phyloP scores from a whole-genome alignment of 2,888 invertebrate genomes.

The Drosophila quasianomalipes region DNA sequence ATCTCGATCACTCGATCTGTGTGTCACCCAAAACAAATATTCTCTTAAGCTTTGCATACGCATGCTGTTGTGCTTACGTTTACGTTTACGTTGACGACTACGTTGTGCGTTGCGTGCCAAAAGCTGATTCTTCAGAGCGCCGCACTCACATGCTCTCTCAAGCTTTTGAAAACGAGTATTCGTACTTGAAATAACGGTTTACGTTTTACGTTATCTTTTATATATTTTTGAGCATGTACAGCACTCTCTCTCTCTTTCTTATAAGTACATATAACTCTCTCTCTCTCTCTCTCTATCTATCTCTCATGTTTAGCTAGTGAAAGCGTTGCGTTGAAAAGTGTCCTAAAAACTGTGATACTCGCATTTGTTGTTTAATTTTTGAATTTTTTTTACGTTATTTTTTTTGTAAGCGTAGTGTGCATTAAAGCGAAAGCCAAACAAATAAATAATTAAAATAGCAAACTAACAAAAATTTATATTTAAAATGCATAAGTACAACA shows the following conservation, averaged over 20 bases:
- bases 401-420: constrained; percentile 77
- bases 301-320: constrained; percentile 77
- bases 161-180: constrained; percentile 31
- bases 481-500: constrained; percentile 74
- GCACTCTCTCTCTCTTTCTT: constrained; percentile 61
- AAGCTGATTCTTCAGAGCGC: constrained; percentile 44
- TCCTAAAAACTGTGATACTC: constrained; percentile 68
- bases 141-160: constrained; percentile 40
- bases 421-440: constrained; percentile 72
- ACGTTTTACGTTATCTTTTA: constrained; percentile 64
- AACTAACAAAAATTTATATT: constrained; percentile 75
- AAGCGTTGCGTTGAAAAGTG: constrained; percentile 68
- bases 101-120: constrained; percentile 37
- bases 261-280: constrained; percentile 34
- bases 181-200: constrained; percentile 38
- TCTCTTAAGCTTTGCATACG: constrained; percentile 56
- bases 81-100: constrained; percentile 39
- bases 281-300: constrained; percentile 51
- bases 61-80: constrained; percentile 62
- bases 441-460: constrained; percentile 80
- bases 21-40: constrained; percentile 47
- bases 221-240: constrained; percentile 76
- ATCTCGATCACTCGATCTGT: constrained; percentile 54
- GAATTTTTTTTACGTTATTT: constrained; percentile 42
- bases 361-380: constrained; percentile 60